These are phyloP conservation scores for Balanococcus diminutus DNA, from an alignment of 2,888 invertebrate genomes.

Conservation along the genomic window DNA sequence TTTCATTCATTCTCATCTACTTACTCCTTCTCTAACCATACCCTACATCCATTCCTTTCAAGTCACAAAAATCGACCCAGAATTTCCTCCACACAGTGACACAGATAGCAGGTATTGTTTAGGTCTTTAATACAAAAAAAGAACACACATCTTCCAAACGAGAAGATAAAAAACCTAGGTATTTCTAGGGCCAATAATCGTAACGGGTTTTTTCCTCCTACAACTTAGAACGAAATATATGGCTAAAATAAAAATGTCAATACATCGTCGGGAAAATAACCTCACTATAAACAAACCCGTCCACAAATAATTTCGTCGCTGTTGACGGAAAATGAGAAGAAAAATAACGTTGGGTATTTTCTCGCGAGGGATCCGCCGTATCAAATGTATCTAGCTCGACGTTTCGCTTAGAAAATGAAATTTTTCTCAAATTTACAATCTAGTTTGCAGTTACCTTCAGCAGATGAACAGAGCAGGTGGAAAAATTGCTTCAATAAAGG, in stretches of 20 bases:
- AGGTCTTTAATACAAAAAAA: too few relatives aligned
- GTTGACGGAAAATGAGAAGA: not conserved
- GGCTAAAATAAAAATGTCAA: not conserved
- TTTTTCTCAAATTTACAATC: slow-evolving; percentile 5
- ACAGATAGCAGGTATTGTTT: too few relatives aligned
- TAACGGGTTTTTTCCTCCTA: not conserved
- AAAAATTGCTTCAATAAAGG: not conserved
- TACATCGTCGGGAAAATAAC: not conserved
- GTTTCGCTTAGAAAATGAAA: not conserved
- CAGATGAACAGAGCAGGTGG: not conserved
- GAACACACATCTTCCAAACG: not conserved
- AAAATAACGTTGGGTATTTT: not conserved
- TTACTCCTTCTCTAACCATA: too few relatives aligned
- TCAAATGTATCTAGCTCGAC: not conserved
- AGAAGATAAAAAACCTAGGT: not conserved
- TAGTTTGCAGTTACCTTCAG: not conserved
- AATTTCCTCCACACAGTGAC: too few relatives aligned
- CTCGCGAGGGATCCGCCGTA: not conserved
- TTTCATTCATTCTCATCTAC: too few relatives aligned
- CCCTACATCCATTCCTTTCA: too few relatives aligned
- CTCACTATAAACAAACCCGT: not conserved
- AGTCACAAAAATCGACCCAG: too few relatives aligned
- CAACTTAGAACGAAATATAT: not conserved
- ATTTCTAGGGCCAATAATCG: not conserved
- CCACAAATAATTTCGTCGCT: not conserved